These are phyloP conservation scores for Oreohelix idahoensis DNA, from an alignment of 1,140 invertebrate genomes.

Conservation along the genomic window DNA sequence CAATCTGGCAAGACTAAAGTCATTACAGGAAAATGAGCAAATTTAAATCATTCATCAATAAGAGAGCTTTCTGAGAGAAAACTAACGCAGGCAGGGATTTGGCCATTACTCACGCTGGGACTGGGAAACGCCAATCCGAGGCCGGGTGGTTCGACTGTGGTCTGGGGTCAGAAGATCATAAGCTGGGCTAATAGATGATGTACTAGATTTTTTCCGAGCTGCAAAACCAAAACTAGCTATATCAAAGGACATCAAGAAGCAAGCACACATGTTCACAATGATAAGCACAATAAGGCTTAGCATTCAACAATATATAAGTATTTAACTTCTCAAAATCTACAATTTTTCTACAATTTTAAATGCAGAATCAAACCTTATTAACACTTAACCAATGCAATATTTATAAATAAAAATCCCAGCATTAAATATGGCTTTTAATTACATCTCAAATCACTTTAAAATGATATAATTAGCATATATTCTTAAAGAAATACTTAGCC, in stretches of 20 bases:
- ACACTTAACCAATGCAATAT: too few species aligned
- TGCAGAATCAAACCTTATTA: too few species aligned
- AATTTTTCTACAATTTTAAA: too few species aligned
- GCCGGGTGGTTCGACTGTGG: slow-evolving; percentile 78
- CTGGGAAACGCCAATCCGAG: slow-evolving; percentile 84
- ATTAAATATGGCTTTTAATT: too few species aligned
- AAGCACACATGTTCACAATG: not conserved
- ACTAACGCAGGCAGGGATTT: not conserved
- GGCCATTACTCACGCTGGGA: slow-evolving; percentile 85
- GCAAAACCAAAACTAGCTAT: slow-evolving; percentile 41
- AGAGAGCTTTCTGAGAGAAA: not conserved
- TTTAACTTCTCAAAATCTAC: too few species aligned
- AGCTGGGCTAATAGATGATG: slow-evolving; percentile 38
- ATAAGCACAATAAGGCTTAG: slow-evolving; percentile 18
- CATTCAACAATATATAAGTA: too few species aligned
- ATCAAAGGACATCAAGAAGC: not conserved
- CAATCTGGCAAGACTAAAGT: not conserved
- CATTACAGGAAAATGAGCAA: not conserved
- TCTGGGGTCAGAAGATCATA: slow-evolving; percentile 73
- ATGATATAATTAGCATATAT: too few species aligned
- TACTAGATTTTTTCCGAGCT: slow-evolving; percentile 64
- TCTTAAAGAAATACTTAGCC: too few species aligned
- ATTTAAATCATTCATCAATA: not conserved
- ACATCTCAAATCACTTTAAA: too few species aligned
- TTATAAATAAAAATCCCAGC: too few species aligned